Conservation (phyloP, 2,888 invertebrate genomes). For the Lasiommata megera region DNA sequence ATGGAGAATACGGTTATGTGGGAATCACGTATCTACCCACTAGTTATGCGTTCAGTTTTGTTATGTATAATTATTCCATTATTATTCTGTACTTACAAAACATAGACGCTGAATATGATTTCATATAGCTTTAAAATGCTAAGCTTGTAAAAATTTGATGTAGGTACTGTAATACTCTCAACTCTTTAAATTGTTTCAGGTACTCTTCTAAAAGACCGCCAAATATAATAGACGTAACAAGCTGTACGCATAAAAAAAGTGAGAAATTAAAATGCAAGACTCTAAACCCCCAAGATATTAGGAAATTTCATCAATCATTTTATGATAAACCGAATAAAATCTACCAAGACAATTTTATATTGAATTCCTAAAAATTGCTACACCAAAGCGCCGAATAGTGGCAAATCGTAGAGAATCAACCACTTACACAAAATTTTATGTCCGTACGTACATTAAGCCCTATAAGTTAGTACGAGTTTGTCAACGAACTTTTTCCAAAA, state of each 20-base stretch:
- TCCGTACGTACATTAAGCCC: constrained; percentile 28
- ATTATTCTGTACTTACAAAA: too few species aligned
- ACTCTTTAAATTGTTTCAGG: too few species aligned
- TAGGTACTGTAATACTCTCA: constrained; percentile 16
- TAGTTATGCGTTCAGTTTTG: too few species aligned
- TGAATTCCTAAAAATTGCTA: constrained; percentile 31
- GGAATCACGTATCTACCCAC: too few species aligned
- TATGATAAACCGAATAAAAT: constrained; percentile 28
- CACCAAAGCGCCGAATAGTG: constrained; percentile 23
- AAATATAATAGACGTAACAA: constrained; percentile 17
- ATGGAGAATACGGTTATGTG: too few species aligned
- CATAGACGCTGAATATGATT: too few species aligned
- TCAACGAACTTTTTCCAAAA: constrained; percentile 31
- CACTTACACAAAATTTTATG: constrained; percentile 18
- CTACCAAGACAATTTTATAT: constrained; percentile 34
- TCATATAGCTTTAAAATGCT: too few species aligned
- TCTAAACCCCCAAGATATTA: constrained; percentile 25
- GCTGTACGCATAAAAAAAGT: constrained; percentile 17
- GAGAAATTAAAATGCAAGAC: constrained; percentile 16
- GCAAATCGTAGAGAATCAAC: constrained; percentile 15
- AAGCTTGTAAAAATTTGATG: too few species aligned
- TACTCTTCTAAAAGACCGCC: constrained; percentile 24
- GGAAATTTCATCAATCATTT: constrained; percentile 28
- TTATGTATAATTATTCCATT: too few species aligned
- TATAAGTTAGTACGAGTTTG: constrained; percentile 32